phyloP scores from a whole-genome alignment of 2,888 invertebrate genomes.

The Phrixothrix hirtus region DNA sequence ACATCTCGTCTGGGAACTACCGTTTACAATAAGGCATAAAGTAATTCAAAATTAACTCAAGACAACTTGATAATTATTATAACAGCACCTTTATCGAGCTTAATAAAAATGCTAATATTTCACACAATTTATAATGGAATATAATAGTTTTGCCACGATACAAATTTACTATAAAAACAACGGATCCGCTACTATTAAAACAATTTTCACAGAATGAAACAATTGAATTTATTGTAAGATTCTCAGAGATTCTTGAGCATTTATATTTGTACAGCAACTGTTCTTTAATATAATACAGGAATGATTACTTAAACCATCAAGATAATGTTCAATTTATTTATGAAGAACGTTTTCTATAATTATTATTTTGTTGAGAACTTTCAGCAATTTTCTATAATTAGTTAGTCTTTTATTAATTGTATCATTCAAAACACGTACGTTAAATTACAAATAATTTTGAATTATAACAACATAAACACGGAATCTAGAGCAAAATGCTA shows the following conservation, averaged over 20 bases:
- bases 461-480: too few species aligned
- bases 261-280: constrained; percentile 6
- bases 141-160: constrained; percentile 17
- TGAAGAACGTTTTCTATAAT: constrained; percentile 4
- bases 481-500: too few species aligned
- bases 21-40: constrained; percentile 12
- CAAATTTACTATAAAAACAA: constrained; percentile 16
- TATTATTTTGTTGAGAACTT: background rate
- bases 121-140: constrained; percentile 22
- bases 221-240: constrained; percentile 18
- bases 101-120: constrained; percentile 24
- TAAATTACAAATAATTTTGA: too few species aligned
- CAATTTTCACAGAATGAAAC: constrained; percentile 14
- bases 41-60: constrained; percentile 16
- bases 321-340: constrained; percentile 15
- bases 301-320: constrained; percentile 16
- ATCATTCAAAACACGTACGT: too few species aligned
- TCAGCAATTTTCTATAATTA: too few species aligned
- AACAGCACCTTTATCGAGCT: constrained; percentile 23
- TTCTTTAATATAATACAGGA: constrained; percentile 20
- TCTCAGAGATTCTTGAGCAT: constrained; percentile 10
- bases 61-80: constrained; percentile 26
- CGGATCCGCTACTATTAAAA: constrained; percentile 9
- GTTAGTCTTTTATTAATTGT: too few species aligned
- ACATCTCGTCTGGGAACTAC: constrained; percentile 13